phyloP scores from a whole-genome alignment of 2,797 vertebrate species.

The Halcyon smyrnensis region DNA sequence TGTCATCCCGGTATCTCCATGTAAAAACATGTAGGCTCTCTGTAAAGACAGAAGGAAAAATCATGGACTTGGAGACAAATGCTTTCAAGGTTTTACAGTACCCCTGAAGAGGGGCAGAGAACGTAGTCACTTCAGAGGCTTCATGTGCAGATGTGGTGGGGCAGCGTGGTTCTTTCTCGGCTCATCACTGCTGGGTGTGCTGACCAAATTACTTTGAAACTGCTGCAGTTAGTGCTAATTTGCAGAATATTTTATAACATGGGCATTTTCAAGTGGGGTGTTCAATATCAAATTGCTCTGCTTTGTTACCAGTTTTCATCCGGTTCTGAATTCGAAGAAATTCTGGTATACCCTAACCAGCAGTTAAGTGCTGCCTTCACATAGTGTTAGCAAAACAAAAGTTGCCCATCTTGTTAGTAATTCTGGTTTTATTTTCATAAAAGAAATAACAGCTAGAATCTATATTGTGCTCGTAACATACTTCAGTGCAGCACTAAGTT shows the following conservation, averaged over 20 bases:
- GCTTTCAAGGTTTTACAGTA: neutral
- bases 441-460: neutral
- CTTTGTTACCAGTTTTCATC: neutral
- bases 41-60: neutral
- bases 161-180: neutral
- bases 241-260: neutral
- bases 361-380: neutral
- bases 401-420: neutral
- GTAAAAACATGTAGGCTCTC: neutral
- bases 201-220: neutral
- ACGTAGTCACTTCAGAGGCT: neutral
- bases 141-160: neutral
- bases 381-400: neutral
- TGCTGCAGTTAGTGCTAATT: neutral
- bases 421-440: neutral
- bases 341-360: neutral
- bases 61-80: neutral
- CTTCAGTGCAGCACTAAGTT: neutral
- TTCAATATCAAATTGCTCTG: neutral
- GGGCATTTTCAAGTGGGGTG: neutral
- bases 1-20: neutral
- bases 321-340: neutral
- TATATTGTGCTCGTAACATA: neutral
- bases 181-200: no score
- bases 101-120: neutral